Evolutionary conservation across 1,140 invertebrate species (phyloP).

Genomic region (Scaptomyza pallida): DNA sequence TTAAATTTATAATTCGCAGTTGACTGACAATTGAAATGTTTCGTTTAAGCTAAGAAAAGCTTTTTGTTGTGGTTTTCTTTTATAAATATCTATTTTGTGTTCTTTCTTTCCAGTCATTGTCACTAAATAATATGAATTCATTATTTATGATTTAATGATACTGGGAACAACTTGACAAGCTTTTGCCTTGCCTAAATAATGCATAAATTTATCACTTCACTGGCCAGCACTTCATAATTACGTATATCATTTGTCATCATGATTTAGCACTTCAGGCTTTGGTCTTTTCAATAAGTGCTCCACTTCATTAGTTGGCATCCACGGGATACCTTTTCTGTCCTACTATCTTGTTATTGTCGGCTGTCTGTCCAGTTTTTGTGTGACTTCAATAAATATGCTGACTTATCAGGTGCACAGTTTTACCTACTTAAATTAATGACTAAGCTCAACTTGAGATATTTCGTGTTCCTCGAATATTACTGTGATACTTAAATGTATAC

Average conservation of each 20-base stretch:
- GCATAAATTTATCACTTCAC: conserved; percentile 39
- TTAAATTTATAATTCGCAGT: not conserved
- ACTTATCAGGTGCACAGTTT: not conserved
- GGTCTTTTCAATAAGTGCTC: conserved; percentile 37
- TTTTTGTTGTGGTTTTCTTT: not conserved
- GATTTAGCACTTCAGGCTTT: conserved; percentile 35
- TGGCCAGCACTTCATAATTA: conserved; percentile 33
- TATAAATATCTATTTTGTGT: not conserved
- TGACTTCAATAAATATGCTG: conserved; percentile 1
- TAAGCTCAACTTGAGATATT: not conserved
- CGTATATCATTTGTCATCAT: conserved; percentile 45
- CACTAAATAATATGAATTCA: conserved; percentile 12
- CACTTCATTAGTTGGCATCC: conserved; percentile 21
- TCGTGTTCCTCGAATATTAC: not conserved
- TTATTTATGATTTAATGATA: conserved; percentile 18
- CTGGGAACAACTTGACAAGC: conserved; percentile 9
- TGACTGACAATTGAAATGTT: not conserved
- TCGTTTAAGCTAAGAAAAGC: not conserved
- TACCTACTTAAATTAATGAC: not conserved
- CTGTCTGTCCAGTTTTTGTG: not conserved
- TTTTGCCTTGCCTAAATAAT: conserved; percentile 25
- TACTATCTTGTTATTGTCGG: not conserved
- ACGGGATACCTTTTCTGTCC: conserved; percentile 15
- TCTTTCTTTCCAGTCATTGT: not conserved
- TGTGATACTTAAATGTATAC: not conserved